Conservation (phyloP, 1,140 invertebrate genomes). For the Anastrepha obliqua region DNA sequence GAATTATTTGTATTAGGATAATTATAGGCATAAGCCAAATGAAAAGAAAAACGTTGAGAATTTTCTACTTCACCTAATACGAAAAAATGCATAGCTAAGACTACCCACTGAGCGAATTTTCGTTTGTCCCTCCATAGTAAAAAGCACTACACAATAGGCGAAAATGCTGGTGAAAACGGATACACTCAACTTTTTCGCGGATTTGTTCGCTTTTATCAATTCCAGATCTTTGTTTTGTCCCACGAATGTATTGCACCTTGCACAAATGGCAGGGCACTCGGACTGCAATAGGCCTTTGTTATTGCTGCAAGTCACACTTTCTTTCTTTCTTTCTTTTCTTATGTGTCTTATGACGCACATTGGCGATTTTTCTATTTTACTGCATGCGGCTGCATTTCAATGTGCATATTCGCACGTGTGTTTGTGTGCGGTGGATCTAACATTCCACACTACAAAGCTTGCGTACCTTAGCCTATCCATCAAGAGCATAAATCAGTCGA, state of each 20-base stretch:
- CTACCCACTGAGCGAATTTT: background rate
- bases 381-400: constrained; percentile 5
- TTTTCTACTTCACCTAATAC: too few relatives aligned
- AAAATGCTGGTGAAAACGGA: background rate
- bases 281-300: constrained; percentile 37
- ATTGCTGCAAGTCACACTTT: background rate
- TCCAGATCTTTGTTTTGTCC: background rate
- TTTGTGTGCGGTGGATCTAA: background rate
- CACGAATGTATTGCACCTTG: background rate
- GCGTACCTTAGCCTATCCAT: constrained; percentile 62
- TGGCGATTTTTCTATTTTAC: constrained; percentile 5
- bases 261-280: constrained; percentile 5
- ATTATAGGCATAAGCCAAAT: too few relatives aligned
- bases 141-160: background rate
- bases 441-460: constrained; percentile 24
- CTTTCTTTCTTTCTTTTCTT: background rate
- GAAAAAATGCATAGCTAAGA: too few relatives aligned
- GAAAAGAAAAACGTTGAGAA: too few relatives aligned
- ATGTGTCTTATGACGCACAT: background rate
- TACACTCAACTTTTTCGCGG: constrained; percentile 39
- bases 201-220: background rate
- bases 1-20: too few relatives aligned
- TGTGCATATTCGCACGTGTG: background rate
- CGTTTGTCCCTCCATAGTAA: background rate
- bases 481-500: constrained; percentile 72